Evolutionary conservation across 2,113 vertebrate genomes (phyloP).

Genomic region (Myrmecophaga tridactyla): DNA sequence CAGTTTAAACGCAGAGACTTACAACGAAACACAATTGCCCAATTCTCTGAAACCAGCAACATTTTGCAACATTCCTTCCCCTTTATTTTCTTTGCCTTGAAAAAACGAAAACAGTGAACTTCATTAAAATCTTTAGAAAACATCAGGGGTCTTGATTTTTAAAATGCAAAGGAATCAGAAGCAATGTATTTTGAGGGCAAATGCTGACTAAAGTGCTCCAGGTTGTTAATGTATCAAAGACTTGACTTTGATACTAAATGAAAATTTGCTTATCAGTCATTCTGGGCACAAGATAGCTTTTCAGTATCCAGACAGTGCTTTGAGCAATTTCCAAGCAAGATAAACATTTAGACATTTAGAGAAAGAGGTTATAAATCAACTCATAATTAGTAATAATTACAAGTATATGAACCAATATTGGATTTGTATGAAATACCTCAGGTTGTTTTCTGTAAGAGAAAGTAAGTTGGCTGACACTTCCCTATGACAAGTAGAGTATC

Average conservation of each 20-base stretch:
- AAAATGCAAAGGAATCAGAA: slow-evolving; percentile 1
- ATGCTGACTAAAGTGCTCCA: neutral
- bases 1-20: neutral
- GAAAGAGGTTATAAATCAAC: neutral
- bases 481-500: neutral
- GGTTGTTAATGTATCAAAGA: neutral
- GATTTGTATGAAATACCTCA: neutral
- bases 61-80: neutral
- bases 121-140: neutral
- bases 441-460: neutral
- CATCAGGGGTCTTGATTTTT: neutral
- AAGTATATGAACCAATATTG: too few species aligned
- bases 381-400: neutral
- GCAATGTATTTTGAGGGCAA: neutral
- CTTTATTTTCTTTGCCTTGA: neutral
- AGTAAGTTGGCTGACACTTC: neutral
- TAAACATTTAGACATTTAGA: neutral
- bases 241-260: neutral
- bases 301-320: neutral
- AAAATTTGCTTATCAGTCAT: neutral
- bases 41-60: neutral
- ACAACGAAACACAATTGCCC: slow-evolving; percentile 6
- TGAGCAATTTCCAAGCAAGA: neutral
- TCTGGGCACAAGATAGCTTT: neutral
- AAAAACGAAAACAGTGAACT: neutral